phyloP scores from a whole-genome alignment of 2,797 vertebrate genomes.

The Poeciliopsis gracilis region DNA sequence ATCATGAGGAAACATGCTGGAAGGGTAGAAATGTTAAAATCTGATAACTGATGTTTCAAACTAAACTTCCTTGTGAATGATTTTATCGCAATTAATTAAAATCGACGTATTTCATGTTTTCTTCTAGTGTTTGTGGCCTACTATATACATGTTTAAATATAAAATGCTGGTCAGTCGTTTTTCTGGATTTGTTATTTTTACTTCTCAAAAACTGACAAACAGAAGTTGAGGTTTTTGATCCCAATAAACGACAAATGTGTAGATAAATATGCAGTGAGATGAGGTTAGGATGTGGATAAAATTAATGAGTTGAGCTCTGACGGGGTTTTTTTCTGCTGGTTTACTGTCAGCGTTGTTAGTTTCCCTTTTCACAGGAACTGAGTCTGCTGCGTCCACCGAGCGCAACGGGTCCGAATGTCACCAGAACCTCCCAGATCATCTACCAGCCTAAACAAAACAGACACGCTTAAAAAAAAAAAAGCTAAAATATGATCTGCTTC shows the following conservation, averaged over 20 bases:
- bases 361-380: constrained; percentile 56
- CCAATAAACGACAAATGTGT: not conserved
- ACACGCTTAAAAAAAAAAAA: not conserved
- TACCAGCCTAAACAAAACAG: not conserved
- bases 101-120: not conserved
- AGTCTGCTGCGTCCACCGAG: constrained; percentile 2
- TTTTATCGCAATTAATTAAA: not conserved
- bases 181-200: not conserved
- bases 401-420: constrained; percentile 3
- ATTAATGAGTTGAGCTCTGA: not conserved
- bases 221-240: not conserved
- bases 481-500: not conserved
- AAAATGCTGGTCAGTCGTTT: not conserved
- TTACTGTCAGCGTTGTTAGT: constrained; percentile 16
- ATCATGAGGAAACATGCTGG: not conserved
- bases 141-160: not conserved
- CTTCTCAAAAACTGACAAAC: not conserved
- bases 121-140: not conserved
- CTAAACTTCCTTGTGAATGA: not conserved
- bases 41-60: not conserved
- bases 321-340: not conserved
- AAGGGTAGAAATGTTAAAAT: not conserved
- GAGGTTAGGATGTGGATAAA: not conserved
- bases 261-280: not conserved
- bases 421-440: not conserved